Evolutionary conservation across 2,797 vertebrate species (phyloP).

Genomic region (Cirrhinus mrigala): DNA sequence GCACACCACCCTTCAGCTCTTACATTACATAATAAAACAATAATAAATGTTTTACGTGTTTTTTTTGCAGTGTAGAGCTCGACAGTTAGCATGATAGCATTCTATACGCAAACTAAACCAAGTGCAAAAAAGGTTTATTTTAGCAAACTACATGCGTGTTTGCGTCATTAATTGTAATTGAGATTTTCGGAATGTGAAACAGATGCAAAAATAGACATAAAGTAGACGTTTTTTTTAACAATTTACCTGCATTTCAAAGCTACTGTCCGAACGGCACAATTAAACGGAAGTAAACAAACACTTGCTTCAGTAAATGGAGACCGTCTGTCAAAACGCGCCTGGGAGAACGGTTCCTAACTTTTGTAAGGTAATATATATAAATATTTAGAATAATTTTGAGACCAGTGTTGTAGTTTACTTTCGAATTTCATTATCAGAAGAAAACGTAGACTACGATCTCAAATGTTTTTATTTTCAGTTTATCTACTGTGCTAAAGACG

Average conservation of each 20-base stretch:
- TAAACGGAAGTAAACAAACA: constrained; percentile 38
- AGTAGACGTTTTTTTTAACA: neutral
- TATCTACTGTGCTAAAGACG: neutral
- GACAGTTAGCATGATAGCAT: neutral
- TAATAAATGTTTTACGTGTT: neutral
- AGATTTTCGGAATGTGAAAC: neutral
- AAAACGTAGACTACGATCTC: neutral
- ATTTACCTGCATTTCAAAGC: constrained; percentile 37
- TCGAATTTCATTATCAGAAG: too few relatives aligned
- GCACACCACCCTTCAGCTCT: neutral
- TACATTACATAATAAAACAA: neutral
- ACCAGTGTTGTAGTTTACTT: neutral
- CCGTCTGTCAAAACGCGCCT: neutral
- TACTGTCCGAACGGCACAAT: neutral
- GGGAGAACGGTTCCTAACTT: neutral
- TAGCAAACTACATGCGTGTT: neutral
- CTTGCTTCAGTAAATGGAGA: neutral
- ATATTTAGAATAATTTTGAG: neutral
- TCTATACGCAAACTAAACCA: neutral
- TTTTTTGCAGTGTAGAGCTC: too few relatives aligned
- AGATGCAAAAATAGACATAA: neutral
- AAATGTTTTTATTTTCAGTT: neutral
- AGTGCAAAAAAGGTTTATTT: neutral
- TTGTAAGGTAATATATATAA: neutral
- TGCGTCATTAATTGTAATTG: too few relatives aligned